Percentiles rank a stretch among this genome's conserved stretches.
phyloP scores from a whole-genome alignment of 2,888 invertebrate species.

The Tenthredo notha region DNA sequence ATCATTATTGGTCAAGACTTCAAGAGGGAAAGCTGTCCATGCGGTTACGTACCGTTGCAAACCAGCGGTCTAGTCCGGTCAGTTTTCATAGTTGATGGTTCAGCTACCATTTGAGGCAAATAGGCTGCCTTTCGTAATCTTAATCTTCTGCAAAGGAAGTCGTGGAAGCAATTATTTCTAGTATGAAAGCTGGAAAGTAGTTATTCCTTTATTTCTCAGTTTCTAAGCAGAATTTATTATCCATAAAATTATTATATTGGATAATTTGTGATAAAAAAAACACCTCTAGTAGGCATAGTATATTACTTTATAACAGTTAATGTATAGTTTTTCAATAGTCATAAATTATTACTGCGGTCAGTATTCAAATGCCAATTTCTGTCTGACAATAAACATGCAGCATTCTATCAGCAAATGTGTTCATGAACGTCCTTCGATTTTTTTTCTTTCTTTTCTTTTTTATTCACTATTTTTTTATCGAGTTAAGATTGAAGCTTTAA shows the following conservation, averaged over 20 bases:
- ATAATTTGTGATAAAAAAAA: not conserved
- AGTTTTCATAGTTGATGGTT: conserved; percentile 28
- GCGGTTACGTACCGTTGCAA: not conserved
- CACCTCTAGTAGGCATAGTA: not conserved
- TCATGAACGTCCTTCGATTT: not conserved
- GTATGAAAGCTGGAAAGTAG: not conserved
- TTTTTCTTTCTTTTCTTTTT: not conserved
- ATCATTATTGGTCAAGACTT: conserved; percentile 31
- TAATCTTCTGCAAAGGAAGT: not conserved
- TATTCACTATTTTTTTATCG: not conserved
- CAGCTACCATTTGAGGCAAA: conserved; percentile 5
- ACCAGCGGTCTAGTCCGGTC: not conserved
- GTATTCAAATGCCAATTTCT: not conserved
- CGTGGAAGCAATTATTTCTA: not conserved
- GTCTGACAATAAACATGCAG: not conserved
- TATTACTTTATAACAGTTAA: not conserved
- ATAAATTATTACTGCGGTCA: not conserved
- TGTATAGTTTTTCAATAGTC: not conserved
- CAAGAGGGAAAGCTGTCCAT: conserved; percentile 50
- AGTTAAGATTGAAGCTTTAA: not conserved
- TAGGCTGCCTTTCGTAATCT: not conserved
- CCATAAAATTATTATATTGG: not conserved
- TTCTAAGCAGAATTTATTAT: not conserved
- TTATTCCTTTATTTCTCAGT: not conserved
- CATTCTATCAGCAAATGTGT: not conserved